These are phyloP conservation scores for Drosophila silvestris DNA, from an alignment of 2,888 invertebrate genomes.

Conservation along the genomic window DNA sequence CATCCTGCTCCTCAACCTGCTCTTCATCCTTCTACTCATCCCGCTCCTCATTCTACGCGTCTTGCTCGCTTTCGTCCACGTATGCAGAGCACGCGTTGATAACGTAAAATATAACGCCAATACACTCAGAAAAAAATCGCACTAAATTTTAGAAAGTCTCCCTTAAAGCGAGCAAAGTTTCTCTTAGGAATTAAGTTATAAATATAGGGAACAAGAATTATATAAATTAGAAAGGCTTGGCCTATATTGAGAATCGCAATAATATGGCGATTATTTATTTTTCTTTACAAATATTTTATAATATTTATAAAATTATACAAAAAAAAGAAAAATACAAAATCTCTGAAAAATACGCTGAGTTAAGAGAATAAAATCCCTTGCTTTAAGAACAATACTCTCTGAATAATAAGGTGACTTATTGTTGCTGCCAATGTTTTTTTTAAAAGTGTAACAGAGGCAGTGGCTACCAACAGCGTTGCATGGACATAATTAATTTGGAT, in stretches of 20 bases:
- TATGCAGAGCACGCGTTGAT: constrained; percentile 80
- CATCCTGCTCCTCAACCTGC: constrained; percentile 11
- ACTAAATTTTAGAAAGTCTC: neutral
- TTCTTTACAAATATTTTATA: neutral
- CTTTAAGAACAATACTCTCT: neutral
- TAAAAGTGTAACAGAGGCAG: constrained; percentile 11
- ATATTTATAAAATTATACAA: neutral
- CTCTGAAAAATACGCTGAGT: too few species aligned
- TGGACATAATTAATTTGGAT: constrained; percentile 81
- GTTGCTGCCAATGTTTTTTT: neutral
- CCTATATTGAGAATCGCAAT: too few species aligned
- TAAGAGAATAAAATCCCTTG: too few species aligned
- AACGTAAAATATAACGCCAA: constrained; percentile 64
- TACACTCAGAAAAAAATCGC: neutral
- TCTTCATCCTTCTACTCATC: neutral
- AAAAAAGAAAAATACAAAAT: too few species aligned
- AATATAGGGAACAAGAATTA: neutral
- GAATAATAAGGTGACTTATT: neutral
- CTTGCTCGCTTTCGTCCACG: constrained; percentile 49
- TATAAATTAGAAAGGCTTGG: neutral
- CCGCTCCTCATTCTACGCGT: neutral
- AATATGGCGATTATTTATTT: neutral
- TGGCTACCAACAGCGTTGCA: constrained; percentile 69
- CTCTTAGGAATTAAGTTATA: neutral
- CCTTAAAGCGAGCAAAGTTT: neutral